Percentiles rank a stretch among this genome's conserved stretches.
Evolutionary conservation across 2,888 invertebrate species (phyloP).

Genomic region (Drosophila antonietae): DNA sequence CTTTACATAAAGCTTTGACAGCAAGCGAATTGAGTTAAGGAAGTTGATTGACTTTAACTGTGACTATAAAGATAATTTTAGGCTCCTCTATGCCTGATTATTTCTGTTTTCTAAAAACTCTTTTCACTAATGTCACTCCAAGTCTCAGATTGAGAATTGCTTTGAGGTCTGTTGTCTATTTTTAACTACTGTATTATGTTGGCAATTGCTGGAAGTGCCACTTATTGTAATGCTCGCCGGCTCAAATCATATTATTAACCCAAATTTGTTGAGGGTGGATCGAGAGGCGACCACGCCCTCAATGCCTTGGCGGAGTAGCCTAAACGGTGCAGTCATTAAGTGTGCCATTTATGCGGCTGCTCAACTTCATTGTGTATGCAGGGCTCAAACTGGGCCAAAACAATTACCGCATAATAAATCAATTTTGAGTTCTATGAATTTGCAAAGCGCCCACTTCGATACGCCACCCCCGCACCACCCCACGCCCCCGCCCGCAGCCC

Average conservation of each 20-base stretch:
- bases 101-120: background rate
- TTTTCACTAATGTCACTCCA: conserved; percentile 2
- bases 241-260: conserved; percentile 67
- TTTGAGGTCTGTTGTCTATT: conserved; percentile 11
- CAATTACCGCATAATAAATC: conserved; percentile 83
- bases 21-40: background rate
- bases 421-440: conserved; percentile 77
- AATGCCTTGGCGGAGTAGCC: conserved; percentile 6
- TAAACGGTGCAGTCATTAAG: conserved; percentile 58
- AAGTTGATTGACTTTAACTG: background rate
- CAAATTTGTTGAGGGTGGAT: conserved; percentile 25
- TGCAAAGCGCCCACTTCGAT: conserved; percentile 48
- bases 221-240: conserved; percentile 54
- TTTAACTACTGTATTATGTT: conserved; percentile 10
- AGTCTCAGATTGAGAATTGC: background rate
- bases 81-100: background rate
- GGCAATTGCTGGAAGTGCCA: conserved; percentile 36
- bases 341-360: conserved; percentile 52
- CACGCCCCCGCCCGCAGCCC: background rate
- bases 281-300: conserved; percentile 23
- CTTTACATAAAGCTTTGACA: background rate
- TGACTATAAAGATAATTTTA: no score
- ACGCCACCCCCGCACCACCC: background rate
- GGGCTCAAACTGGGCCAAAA: conserved; percentile 76
- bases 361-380: conserved; percentile 64